These are phyloP conservation scores for Diplodus puntazzo DNA, from an alignment of 2,797 vertebrate genomes.

Conservation along the genomic window DNA sequence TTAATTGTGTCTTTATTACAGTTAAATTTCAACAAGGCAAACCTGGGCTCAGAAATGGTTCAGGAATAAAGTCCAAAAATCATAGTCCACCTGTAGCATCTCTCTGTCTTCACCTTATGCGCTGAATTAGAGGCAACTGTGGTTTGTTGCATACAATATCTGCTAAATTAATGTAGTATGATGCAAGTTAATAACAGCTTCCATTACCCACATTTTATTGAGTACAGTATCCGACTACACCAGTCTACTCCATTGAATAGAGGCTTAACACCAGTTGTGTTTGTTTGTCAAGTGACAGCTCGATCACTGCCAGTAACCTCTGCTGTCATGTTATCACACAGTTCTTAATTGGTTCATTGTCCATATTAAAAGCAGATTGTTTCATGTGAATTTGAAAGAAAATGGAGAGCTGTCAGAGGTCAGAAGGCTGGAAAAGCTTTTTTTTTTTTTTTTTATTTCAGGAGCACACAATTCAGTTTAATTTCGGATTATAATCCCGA, in stretches of 20 bases:
- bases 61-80: not conserved
- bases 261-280: constrained; percentile 22
- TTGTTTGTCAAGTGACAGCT: constrained; percentile 20
- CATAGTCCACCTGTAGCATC: constrained; percentile 12
- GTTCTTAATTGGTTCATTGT: constrained; percentile 25
- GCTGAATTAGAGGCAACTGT: not conserved
- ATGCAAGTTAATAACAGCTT: constrained; percentile 1
- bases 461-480: not conserved
- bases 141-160: not conserved
- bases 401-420: not conserved
- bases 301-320: constrained; percentile 32
- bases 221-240: not conserved
- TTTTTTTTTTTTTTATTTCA: no score
- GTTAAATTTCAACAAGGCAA: constrained; percentile 17
- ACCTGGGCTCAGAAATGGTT: not conserved
- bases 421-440: not conserved
- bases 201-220: constrained; percentile 2
- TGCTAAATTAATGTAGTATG: not conserved
- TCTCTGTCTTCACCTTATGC: not conserved
- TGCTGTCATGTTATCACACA: constrained; percentile 29
- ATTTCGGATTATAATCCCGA: not conserved
- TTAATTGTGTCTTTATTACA: constrained; percentile 17
- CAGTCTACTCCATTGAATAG: constrained; percentile 4
- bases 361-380: constrained; percentile 10
- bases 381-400: constrained; percentile 15